Evolutionary conservation across 1,140 invertebrate species (phyloP), one percentile per base, ranked within the genome.

Genomic region (Pinna nobilis): DNA sequence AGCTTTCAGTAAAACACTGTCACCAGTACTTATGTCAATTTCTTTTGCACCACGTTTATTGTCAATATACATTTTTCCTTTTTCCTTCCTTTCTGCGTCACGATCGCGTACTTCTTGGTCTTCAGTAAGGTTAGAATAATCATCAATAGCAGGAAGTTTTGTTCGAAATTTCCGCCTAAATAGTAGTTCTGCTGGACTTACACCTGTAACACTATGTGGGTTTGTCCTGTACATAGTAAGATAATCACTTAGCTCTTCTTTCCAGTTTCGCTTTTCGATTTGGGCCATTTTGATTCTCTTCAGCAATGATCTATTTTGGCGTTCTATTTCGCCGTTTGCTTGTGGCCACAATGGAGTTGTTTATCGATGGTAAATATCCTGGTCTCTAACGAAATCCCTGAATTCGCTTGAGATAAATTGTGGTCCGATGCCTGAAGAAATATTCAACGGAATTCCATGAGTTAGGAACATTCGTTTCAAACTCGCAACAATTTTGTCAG

Each of bases 301-400:
- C 32, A 80, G 25, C 0, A 84, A 13, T 35, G 77, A 74, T 30
- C 60, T 18, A 71, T 82, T 83, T 53, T 77, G 68, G 25, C 82
- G 23, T 65, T 81, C 77, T n/a, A 81, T 63, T 61, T 81, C 75
- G 1, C 82, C 77, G 61, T 82, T 83, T 2, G 72, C 66, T 55
- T 80, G 72, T 7, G 79, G 77, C 61, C 61, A 78, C 6, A 76
- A 44, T 2, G 73, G 69, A 37, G 72, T 81, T 7, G 47, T 74
- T 25, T 37, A 35, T 30, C 33, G 6, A 55, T 79, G 74, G 7
- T 55, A 11, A 35, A 81, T 79, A 15, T 67, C 64, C 50, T 74
- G 57, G 11, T 74, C 39, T 33, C 63, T 3, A 33, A 64, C 15
- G 55, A 41, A 63, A 39, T 61, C n/a, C 7, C 13, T 25, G 33